Base-by-base conservation (phyloP, 2,113 vertebrate genomes). In the Rhipidura dahli region DNA sequence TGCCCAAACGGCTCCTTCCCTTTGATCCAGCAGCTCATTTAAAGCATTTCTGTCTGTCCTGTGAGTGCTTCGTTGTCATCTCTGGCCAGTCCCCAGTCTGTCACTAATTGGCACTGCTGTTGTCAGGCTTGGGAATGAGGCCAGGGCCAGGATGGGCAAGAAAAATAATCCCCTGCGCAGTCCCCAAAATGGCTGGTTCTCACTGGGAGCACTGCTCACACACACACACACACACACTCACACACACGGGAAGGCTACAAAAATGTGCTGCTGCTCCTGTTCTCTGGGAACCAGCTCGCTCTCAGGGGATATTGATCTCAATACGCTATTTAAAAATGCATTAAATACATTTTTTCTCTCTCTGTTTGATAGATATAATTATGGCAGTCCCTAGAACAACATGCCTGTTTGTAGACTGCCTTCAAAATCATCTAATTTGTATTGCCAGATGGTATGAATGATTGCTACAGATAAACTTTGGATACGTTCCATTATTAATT, bases 391-490 rank as follows among this genome's bases (percentile, higher is more conserved):
- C 86, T 92, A 91, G 93, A 93, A 97, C 90, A 97, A 97, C 95
- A 95, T 64, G 95, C 94, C 96, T 89, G 92, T 93, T 96, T 86
- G 92, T 92, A 95, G 96, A 93, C 85, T 88, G 90, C 94, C 94
- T 97, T 97, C 93, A 96, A 96, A 97, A 96, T 94, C 96, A 95
- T 94, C 92, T 96, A 96, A 96, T 97, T 97, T 95, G 90, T 96
- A 94, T 95, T 97, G 95, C 96, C 96, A 97, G 96, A 97, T 97
- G 96, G 96, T 94, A 96, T 95, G 95, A 97, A 97, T 97, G 96
- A 97, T 96, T 96, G 96, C 95, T 96, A 96, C 96, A 97, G 95
- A 97, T 97, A 97, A 96, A 96, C 96, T 96, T 94, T 95, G 96
- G 96, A 96, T 92, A 89, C 19, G n/a, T 96, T 96, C 96, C 96